Evolutionary conservation across 2,888 invertebrate species (phyloP).

Genomic region (Ctena decussata): DNA sequence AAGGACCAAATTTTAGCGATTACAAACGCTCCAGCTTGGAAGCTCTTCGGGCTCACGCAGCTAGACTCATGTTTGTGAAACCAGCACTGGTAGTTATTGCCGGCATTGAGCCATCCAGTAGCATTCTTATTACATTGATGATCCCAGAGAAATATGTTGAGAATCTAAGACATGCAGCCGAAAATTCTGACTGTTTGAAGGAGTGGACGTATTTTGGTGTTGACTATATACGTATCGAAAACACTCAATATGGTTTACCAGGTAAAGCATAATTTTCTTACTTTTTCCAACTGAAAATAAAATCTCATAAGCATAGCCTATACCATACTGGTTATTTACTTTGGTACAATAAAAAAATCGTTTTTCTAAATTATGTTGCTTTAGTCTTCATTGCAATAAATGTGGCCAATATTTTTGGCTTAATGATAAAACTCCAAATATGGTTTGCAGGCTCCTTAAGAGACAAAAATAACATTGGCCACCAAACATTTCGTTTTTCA

Average conservation of each 20-base stretch:
- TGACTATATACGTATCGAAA: background rate
- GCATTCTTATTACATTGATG: conserved; percentile 46
- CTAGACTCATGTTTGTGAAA: conserved; percentile 26
- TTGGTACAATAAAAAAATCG: too few species aligned
- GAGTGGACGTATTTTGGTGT: background rate
- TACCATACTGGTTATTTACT: too few species aligned
- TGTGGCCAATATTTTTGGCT: too few species aligned
- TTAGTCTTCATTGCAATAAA: too few species aligned
- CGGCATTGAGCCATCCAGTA: conserved; percentile 52
- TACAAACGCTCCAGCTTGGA: conserved; percentile 10
- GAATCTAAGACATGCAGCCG: background rate
- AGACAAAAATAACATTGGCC: too few species aligned
- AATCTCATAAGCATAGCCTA: too few species aligned
- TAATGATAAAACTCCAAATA: too few species aligned
- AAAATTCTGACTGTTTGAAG: background rate
- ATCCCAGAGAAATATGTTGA: conserved; percentile 27
- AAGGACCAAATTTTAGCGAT: conserved; percentile 12
- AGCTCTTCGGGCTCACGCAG: background rate
- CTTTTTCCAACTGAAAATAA: too few species aligned
- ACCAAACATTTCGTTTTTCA: too few species aligned
- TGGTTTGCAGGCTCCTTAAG: too few species aligned
- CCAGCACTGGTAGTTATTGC: conserved; percentile 28
- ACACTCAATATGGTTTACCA: background rate
- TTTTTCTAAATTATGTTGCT: too few species aligned
- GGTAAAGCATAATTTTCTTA: too few species aligned